phyloP scores from a whole-genome alignment of 1,140 invertebrate genomes.

The Nautilus pompilius region DNA sequence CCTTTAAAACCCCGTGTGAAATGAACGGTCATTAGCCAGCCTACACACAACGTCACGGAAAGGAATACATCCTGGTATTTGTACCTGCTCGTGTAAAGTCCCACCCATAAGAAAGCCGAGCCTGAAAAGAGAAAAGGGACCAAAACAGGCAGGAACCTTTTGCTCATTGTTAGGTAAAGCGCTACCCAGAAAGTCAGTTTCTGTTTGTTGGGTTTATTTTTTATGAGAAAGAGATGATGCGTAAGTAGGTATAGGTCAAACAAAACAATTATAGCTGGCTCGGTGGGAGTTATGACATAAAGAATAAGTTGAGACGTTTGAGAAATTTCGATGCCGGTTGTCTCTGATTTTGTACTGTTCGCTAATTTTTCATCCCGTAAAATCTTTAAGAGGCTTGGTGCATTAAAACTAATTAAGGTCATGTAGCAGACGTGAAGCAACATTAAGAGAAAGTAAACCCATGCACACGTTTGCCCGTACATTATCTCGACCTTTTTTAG shows the following conservation, averaged over 20 bases:
- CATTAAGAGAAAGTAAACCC: conserved; percentile 30
- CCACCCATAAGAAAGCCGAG: conserved; percentile 33
- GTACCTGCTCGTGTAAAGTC: conserved; percentile 20
- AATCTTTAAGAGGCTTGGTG: conserved; percentile 16
- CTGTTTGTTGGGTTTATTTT: conserved; percentile 2
- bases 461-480: conserved; percentile 28
- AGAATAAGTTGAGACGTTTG: conserved; percentile 13
- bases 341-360: background rate
- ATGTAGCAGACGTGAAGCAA: conserved; percentile 39
- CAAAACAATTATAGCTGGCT: conserved; percentile 24
- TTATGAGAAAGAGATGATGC: background rate
- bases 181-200: background rate
- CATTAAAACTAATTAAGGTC: conserved; percentile 32
- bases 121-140: conserved; percentile 18
- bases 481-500: conserved; percentile 35
- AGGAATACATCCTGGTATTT: conserved; percentile 35
- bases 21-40: conserved; percentile 40
- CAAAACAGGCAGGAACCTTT: background rate
- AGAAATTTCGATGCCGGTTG: conserved; percentile 8
- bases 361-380: no score
- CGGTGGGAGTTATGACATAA: conserved; percentile 29
- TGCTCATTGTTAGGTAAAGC: background rate
- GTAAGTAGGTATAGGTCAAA: conserved; percentile 5
- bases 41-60: conserved; percentile 30
- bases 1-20: conserved; percentile 42